These are phyloP conservation scores for Temnothorax nylanderi DNA, from an alignment of 1,140 invertebrate genomes.

Conservation along the genomic window DNA sequence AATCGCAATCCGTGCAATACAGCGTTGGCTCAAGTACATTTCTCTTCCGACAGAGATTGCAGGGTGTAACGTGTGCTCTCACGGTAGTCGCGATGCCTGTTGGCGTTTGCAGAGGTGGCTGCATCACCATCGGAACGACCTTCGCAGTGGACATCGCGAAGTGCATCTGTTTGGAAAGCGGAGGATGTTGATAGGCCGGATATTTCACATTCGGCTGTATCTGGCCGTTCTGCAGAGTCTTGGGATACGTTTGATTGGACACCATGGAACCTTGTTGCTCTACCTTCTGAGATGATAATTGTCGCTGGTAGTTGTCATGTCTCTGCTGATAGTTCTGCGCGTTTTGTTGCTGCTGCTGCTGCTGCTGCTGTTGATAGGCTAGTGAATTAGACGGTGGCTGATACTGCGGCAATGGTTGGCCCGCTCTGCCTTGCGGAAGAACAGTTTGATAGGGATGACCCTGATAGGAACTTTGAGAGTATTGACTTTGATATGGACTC, in stretches of 20 bases:
- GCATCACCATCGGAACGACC: conserved; percentile 79
- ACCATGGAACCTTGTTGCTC: conserved; percentile 73
- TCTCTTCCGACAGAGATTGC: conserved; percentile 95
- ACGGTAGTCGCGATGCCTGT: conserved; percentile 83
- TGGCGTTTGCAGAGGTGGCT: conserved; percentile 77
- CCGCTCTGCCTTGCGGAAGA: conserved; percentile 79
- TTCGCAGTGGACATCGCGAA: conserved; percentile 89
- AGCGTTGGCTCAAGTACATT: conserved; percentile 90
- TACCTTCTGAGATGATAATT: conserved; percentile 75
- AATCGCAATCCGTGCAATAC: conserved; percentile 96
- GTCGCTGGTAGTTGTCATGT: conserved; percentile 82
- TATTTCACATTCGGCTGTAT: conserved; percentile 84
- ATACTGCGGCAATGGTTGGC: conserved; percentile 81
- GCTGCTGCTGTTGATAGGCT: conserved; percentile 76
- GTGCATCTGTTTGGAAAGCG: conserved; percentile 87
- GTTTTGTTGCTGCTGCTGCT: conserved; percentile 77
- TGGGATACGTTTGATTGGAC: conserved; percentile 83
- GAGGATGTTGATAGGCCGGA: conserved; percentile 87
- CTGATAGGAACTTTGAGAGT: conserved; percentile 78
- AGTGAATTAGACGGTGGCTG: conserved; percentile 80
- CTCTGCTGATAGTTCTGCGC: conserved; percentile 83
- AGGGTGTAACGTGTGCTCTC: conserved; percentile 86
- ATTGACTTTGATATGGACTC: conserved; percentile 79
- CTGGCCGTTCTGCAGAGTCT: conserved; percentile 82
- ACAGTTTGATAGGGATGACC: conserved; percentile 78